Evolutionary conservation across 2,888 invertebrate species (phyloP).

Genomic region (Eupithecia pulchellata): DNA sequence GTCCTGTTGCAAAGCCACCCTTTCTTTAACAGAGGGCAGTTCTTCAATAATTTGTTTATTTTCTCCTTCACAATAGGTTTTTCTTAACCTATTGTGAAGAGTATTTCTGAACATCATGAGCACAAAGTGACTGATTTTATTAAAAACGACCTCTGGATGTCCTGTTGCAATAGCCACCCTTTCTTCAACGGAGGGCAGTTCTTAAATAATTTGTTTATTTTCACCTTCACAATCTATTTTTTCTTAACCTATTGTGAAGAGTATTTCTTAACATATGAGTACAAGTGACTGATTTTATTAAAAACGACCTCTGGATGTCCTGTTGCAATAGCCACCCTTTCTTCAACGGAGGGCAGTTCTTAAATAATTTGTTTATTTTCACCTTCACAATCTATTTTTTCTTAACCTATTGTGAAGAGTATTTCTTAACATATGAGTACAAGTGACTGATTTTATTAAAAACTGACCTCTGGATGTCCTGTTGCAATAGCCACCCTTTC

Average conservation of each 20-base stretch:
- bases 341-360: constrained; percentile 86
- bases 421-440: not conserved
- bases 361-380: too few species aligned
- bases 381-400: too few species aligned
- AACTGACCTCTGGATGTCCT: constrained; percentile 70
- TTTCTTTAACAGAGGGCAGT: constrained; percentile 84
- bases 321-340: constrained; percentile 80
- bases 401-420: too few species aligned
- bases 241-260: too few species aligned
- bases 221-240: too few species aligned
- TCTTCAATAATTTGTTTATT: too few species aligned
- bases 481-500: constrained; percentile 81
- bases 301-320: constrained; percentile 70
- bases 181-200: constrained; percentile 85
- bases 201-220: too few species aligned
- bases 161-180: constrained; percentile 80
- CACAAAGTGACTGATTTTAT: not conserved
- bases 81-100: too few species aligned
- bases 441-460: not conserved
- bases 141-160: constrained; percentile 66
- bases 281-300: not conserved
- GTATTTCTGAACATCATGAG: too few species aligned
- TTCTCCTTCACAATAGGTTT: too few species aligned
- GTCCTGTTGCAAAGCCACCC: constrained; percentile 80
- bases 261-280: too few species aligned